Percentiles rank a stretch among this genome's conserved stretches.
Evolutionary conservation across 2,888 invertebrate species (phyloP).

Genomic region (Auanema sp.): DNA sequence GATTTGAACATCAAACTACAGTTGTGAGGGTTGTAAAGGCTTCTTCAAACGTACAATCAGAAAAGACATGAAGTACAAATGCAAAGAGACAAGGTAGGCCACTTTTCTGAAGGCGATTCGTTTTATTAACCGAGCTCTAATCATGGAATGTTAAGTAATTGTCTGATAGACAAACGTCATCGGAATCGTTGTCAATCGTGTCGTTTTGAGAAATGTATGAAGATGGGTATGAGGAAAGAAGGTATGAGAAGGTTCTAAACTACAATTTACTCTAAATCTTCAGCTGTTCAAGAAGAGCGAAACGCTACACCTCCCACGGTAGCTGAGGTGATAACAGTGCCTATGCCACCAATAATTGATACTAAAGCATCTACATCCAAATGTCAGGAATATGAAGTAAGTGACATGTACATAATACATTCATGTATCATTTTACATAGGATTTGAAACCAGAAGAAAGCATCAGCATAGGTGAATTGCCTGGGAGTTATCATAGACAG

Average conservation of each 20-base stretch:
- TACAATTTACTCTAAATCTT: constrained; percentile 9
- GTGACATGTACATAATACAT: neutral
- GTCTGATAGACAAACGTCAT: constrained; percentile 93
- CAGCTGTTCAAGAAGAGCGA: constrained; percentile 80
- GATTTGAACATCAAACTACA: constrained; percentile 10
- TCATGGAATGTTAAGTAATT: constrained; percentile 67
- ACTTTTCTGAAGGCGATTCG: too few species aligned
- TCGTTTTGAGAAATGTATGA: constrained; percentile 92
- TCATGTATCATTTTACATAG: neutral
- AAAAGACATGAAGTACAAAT: constrained; percentile 93
- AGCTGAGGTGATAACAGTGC: neutral
- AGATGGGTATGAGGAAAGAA: constrained; percentile 96
- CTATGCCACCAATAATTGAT: neutral
- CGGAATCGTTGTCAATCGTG: constrained; percentile 96
- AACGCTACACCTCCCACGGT: constrained; percentile 63
- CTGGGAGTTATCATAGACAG: neutral
- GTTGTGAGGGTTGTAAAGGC: constrained; percentile 95
- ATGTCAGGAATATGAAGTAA: neutral
- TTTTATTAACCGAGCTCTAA: too few species aligned
- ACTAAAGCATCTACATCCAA: neutral
- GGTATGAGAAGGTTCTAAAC: constrained; percentile 69
- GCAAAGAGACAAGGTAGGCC: constrained; percentile 73
- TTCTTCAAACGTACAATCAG: constrained; percentile 97
- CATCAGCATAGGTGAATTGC: neutral
- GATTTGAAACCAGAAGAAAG: neutral